A percentile compares a stretch with the other conserved stretches of the same genome.
Evolutionary conservation across 2,888 invertebrate species (phyloP).

Genomic region (Cephonodes hylas): DNA sequence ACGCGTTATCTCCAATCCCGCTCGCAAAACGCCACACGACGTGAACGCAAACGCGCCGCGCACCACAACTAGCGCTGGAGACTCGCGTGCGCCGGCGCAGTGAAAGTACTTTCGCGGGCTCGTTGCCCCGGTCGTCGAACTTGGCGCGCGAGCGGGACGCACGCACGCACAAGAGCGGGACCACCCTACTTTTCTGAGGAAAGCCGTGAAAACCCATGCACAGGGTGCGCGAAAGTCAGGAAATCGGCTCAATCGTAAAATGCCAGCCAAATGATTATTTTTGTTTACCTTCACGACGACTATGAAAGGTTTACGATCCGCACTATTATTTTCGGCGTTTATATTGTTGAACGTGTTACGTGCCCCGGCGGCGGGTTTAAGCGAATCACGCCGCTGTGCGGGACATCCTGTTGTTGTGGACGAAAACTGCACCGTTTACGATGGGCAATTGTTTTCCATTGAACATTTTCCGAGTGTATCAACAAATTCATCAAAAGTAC

Average conservation of each 20-base stretch:
- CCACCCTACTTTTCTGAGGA: conserved; percentile 60
- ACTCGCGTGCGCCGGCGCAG: conserved; percentile 72
- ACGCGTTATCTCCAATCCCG: conserved; percentile 47
- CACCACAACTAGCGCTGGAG: conserved; percentile 52
- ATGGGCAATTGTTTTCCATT: not conserved
- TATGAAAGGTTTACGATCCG: conserved; percentile 58
- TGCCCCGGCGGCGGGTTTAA: not conserved
- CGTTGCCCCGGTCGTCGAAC: conserved; percentile 77
- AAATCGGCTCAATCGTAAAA: conserved; percentile 64
- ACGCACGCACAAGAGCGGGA: conserved; percentile 47
- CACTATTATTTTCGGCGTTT: conserved; percentile 37
- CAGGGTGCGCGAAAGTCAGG: conserved; percentile 71
- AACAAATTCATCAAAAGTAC: no score
- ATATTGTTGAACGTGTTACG: not conserved
- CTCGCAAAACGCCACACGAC: conserved; percentile 44
- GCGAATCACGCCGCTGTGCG: not conserved
- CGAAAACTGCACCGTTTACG: not conserved
- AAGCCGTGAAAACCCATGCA: conserved; percentile 65
- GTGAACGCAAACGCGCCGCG: conserved; percentile 59
- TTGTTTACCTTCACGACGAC: conserved; percentile 57
- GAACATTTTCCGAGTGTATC: not conserved
- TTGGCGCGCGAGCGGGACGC: conserved; percentile 49
- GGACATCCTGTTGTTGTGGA: not conserved
- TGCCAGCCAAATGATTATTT: conserved; percentile 13
- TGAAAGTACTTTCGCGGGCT: conserved; percentile 81